Evolutionary conservation across 2,888 invertebrate species (phyloP).

Genomic region (Tachina fera): DNA sequence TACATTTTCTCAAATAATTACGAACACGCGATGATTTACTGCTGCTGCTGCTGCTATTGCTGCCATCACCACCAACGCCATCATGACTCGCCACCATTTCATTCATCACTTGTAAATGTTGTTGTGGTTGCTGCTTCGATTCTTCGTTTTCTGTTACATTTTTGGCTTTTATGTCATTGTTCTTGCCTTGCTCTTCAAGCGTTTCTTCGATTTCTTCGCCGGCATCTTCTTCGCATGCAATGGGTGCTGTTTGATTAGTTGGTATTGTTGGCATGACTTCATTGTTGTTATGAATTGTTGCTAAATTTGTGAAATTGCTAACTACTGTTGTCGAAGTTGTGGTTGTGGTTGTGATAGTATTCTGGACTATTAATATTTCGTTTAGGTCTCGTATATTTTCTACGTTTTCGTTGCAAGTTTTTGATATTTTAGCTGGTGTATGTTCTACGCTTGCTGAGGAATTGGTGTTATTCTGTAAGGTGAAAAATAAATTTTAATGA

Average conservation of each 20-base stretch:
- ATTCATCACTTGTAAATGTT: conserved; percentile 32
- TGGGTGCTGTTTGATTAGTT: conserved; percentile 75
- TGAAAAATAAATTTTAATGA: not conserved
- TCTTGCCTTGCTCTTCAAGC: conserved; percentile 35
- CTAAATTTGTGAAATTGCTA: conserved; percentile 61
- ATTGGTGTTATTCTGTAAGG: conserved; percentile 59
- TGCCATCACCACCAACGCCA: conserved; percentile 8
- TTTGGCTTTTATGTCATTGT: conserved; percentile 40
- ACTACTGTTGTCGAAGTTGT: conserved; percentile 45
- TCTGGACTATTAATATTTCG: conserved; percentile 58
- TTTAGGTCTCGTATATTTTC: conserved; percentile 67
- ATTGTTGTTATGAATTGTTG: conserved; percentile 76
- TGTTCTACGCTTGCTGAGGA: conserved; percentile 55
- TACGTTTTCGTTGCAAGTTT: conserved; percentile 54
- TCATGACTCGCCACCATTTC: conserved; percentile 74
- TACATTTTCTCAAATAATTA: conserved; percentile 82
- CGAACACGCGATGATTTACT: conserved; percentile 82
- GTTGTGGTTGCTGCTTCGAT: conserved; percentile 35
- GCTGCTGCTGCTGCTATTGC: conserved; percentile 73
- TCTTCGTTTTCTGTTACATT: conserved; percentile 61
- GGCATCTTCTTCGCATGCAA: conserved; percentile 77
- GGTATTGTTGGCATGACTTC: conserved; percentile 62
- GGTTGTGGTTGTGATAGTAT: conserved; percentile 73
- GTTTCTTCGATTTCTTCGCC: conserved; percentile 72
- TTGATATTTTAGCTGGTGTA: conserved; percentile 66